These are phyloP conservation scores for Coregonus sp. DNA, from an alignment of 2,797 vertebrate genomes.

Conservation along the genomic window DNA sequence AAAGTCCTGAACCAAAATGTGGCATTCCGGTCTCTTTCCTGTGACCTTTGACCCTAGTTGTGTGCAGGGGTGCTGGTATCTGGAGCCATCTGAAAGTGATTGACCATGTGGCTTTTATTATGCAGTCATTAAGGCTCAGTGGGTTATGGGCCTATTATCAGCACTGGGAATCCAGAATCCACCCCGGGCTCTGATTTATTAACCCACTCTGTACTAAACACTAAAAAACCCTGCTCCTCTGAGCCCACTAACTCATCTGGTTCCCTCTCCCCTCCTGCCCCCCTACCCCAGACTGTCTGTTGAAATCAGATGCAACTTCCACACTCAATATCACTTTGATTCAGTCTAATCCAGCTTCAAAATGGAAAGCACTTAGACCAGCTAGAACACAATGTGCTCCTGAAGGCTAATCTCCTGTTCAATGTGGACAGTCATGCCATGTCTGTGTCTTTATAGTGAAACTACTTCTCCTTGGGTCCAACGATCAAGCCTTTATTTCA, in stretches of 20 bases:
- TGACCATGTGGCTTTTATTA: slow-evolving; percentile 79
- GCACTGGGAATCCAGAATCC: slow-evolving; percentile 63
- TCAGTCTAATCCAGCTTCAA: too few species aligned
- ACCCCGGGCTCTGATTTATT: slow-evolving; percentile 51
- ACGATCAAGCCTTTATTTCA: not conserved
- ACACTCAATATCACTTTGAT: too few species aligned
- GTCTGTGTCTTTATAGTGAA: not conserved
- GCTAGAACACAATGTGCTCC: too few species aligned
- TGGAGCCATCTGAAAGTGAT: slow-evolving; percentile 71
- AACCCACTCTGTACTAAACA: slow-evolving; percentile 41
- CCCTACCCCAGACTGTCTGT: not conserved
- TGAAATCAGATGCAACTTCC: too few species aligned
- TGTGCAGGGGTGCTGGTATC: not conserved
- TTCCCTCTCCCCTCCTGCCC: slow-evolving; percentile 5
- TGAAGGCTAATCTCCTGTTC: not conserved
- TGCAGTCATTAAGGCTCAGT: slow-evolving; percentile 58
- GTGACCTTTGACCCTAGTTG: slow-evolving; percentile 24
- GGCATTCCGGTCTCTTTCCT: slow-evolving; percentile 1
- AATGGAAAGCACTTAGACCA: too few species aligned
- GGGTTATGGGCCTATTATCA: slow-evolving; percentile 58
- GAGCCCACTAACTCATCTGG: slow-evolving; percentile 5
- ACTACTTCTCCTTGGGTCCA: not conserved
- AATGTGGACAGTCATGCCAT: not conserved
- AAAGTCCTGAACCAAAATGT: not conserved
- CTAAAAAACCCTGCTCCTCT: slow-evolving; percentile 11